Percentiles rank a stretch among this genome's conserved stretches.
phyloP scores from a whole-genome alignment of 2,113 vertebrate species.

The Sula dactylatra region DNA sequence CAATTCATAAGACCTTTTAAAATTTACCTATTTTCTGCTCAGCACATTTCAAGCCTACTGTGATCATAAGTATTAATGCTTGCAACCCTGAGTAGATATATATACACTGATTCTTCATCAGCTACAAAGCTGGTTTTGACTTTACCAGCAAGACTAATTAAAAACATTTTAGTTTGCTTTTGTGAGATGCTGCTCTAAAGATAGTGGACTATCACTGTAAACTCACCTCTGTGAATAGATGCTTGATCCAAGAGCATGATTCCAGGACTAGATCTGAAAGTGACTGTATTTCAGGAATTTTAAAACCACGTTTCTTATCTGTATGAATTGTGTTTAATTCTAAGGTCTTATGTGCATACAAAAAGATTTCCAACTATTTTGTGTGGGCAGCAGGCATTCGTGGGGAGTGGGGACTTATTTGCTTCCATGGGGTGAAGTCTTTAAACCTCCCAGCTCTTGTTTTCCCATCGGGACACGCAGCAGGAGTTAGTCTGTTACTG shows the following conservation, averaged over 20 bases:
- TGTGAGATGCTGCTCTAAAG: neutral
- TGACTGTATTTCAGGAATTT: neutral
- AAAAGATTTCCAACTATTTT: neutral
- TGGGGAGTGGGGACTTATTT: neutral
- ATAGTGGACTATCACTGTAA: neutral
- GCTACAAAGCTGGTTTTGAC: neutral
- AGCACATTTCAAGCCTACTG: neutral
- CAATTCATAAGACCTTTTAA: neutral
- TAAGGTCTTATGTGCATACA: neutral
- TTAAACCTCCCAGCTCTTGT: neutral
- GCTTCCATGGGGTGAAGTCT: neutral
- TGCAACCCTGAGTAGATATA: neutral
- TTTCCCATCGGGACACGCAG: fast-evolving
- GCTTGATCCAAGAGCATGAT: neutral
- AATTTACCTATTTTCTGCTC: neutral
- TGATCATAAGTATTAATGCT: neutral
- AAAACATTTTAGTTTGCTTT: neutral
- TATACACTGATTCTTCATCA: neutral
- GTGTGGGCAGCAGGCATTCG: fast-evolving
- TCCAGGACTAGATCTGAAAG: neutral
- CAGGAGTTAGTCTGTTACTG: neutral
- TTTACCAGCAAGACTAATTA: neutral
- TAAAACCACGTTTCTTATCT: neutral
- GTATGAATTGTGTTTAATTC: neutral
- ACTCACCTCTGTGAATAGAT: fast-evolving